These are phyloP conservation scores for Spheniscus mendiculus DNA, from an alignment of 2,113 vertebrate genomes.

Conservation along the genomic window DNA sequence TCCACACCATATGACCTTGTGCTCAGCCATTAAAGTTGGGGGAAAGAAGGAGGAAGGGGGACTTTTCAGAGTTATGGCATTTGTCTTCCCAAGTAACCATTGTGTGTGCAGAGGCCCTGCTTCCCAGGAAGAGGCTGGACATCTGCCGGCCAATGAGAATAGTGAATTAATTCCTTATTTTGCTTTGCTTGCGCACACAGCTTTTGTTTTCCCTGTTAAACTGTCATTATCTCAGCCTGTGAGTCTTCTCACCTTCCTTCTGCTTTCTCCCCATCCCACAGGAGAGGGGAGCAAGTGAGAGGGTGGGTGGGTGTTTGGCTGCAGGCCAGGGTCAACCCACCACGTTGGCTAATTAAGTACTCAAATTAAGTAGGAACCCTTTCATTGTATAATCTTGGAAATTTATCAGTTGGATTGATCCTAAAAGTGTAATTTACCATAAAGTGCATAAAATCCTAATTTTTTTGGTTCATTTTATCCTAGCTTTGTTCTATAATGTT, in stretches of 20 bases:
- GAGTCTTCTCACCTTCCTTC: background rate
- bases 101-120: background rate
- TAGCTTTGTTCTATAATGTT: background rate
- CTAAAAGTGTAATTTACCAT: background rate
- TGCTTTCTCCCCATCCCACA: fast-evolving
- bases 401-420: background rate
- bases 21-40: background rate
- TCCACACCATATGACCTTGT: fast-evolving
- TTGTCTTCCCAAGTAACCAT: background rate
- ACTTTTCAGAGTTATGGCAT: fast-evolving
- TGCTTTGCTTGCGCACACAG: background rate
- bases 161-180: background rate
- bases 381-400: background rate
- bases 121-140: background rate
- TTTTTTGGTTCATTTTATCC: background rate
- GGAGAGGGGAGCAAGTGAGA: background rate
- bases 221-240: background rate
- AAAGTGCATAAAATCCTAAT: background rate
- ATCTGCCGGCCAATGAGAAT: background rate
- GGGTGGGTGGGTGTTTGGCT: background rate
- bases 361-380: background rate
- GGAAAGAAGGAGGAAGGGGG: background rate
- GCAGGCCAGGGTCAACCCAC: background rate
- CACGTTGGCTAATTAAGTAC: background rate
- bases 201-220: background rate